A percentile compares a stretch with the other conserved stretches of the same genome.
Conservation (phyloP, 37 sponge, comb jelly and placozoan genomes). For the Bolinopsis microptera region DNA sequence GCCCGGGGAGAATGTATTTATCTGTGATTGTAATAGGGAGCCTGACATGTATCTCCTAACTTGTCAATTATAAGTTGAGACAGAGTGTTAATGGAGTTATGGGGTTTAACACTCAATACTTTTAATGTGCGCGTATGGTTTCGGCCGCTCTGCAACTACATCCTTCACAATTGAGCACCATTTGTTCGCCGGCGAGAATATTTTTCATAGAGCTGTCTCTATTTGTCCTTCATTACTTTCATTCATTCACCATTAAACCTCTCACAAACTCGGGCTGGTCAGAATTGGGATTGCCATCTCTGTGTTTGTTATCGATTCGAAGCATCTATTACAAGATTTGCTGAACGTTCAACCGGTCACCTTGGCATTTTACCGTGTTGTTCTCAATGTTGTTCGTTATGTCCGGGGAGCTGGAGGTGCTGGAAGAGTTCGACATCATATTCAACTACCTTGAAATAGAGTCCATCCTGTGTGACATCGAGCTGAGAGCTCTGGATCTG, state of each 20-base stretch:
- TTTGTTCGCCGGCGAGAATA: no score
- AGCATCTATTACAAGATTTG: no score
- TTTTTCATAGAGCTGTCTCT: not conserved
- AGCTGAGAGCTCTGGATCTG: conserved; percentile 1
- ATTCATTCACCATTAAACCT: not conserved
- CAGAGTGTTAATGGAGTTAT: not conserved
- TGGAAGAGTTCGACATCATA: not conserved
- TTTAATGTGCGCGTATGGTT: not conserved
- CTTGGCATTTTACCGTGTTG: no score
- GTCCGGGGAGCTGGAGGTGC: no score
- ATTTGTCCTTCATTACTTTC: not conserved
- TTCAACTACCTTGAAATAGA: not conserved
- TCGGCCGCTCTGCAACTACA: not conserved
- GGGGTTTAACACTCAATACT: not conserved
- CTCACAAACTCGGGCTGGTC: not conserved
- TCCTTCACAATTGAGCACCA: no score
- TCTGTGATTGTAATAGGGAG: no score
- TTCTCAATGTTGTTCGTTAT: no score
- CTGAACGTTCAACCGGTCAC: no score
- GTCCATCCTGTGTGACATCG: conserved; percentile 21
- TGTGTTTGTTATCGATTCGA: no score
- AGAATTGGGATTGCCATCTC: not conserved
- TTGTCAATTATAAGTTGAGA: no score
- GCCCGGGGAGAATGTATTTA: no score
- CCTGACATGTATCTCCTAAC: no score